Evolutionary conservation across 2,797 vertebrate genomes (phyloP), one percentile per base, ranked within the genome.

Genomic region (Paratrypauchen microcephalus): DNA sequence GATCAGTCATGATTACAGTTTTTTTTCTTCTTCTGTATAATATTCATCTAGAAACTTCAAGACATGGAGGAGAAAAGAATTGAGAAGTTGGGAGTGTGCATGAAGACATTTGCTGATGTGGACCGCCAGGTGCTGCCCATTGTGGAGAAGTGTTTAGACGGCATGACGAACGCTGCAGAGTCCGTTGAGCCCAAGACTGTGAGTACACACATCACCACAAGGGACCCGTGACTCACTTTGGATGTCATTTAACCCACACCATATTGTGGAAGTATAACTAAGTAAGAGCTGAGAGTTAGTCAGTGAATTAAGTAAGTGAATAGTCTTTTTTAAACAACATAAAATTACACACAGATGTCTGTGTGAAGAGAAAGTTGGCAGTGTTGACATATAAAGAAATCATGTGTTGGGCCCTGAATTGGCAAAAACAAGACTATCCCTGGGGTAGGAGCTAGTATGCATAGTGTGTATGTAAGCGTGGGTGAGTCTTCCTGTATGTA

Each of bases 61-160:
- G 96, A 96, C 74, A 98, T 99, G 98, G 98, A 99, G 83, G 98
- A 98, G 80, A 94, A 74, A 79, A 89, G 97, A 78, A 97, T 99
- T 0, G 91, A 95, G 69, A 89, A 94, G 75, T 65, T 99, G 66
- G 95, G 95, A 0, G 92, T 95, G 23, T 97, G 95, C 58, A 95
- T 99, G 95, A 96, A 94, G 89, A 95, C 93, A 0, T 99, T 97
- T 0, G 94, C 97, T 0, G 96, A 99, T 1, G 94, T 98, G 0
- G 96, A 99, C 75, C 95, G 96, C 28, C 94, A 97, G 28, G 97
- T 99, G 83, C 91, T 96, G 66, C 98, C 98, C 0, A 99, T 99
- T 76, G 95, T 99, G 4, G 96, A 96, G 21, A 98, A 96, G 71
- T 99, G 98, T 86, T 90, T 99, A 74, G 98, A 99, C 11, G 97